Evolutionary conservation across 2,888 invertebrate species (phyloP), one percentile per base, ranked within the genome.

Genomic region (Heliothis peltigera): DNA sequence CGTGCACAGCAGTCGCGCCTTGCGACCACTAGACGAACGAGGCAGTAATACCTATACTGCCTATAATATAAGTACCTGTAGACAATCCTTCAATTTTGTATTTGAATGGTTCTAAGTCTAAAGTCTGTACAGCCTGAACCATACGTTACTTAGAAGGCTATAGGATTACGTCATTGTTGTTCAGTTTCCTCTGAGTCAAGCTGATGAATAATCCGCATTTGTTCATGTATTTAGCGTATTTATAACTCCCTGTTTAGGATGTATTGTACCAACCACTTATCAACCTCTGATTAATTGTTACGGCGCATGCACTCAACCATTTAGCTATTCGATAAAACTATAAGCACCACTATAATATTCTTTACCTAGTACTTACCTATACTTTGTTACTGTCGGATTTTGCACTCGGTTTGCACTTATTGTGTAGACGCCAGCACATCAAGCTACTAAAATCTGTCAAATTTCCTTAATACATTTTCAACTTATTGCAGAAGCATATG

Each of bases 131-230:
- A 4, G 8, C 43, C 32, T 32, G 17, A 43, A 60, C 15, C 39
- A 44, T 57, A 35, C 49, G 46, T 63, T 57, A 68, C 18, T 22
- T 62, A 66, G 55, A 59, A 62, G 21, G 19, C 32, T 8, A 21
- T 39, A 19, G 12, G 48, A 49, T 73, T 53, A 35, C 73, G 47
- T 73, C 67, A 78, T 55, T 46, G 25, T 39, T 35, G 10, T 60
- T 71, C 28, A 39, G 39, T 17, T 42, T 67, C 15, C 25, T 46
- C 57, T 75, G 78, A 78, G 51, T 73, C 76, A 76, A 67, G 18
- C 18, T 44, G 52, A 68, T 78, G 75, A 69, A 65, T 78, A 79
- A 68, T 68, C 52, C 44, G 28, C 52, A 48, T 55, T 68, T 68
- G 51, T 47, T 62, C 21, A 55, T 39, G 18, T 56, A 25, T 54